A percentile compares a stretch with the other conserved stretches of the same genome.
These are phyloP conservation scores for Zeugodacus cucurbitae DNA, from an alignment of 1,140 invertebrate species.

Conservation along the genomic window DNA sequence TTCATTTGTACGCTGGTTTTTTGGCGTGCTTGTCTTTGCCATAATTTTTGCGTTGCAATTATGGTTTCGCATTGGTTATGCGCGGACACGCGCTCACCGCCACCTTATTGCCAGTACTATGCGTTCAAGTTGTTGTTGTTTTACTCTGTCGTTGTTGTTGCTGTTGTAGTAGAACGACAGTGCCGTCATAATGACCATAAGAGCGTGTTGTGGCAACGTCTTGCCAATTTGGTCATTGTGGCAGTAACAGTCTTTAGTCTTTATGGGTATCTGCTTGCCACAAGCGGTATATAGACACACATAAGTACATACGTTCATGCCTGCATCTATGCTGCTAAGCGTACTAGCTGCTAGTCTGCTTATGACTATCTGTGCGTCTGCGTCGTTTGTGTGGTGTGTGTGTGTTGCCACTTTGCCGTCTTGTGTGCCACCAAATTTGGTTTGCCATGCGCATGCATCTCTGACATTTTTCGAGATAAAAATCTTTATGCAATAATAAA, in stretches of 20 bases:
- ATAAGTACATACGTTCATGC: neutral
- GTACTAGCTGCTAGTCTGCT: neutral
- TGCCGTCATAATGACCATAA: conserved; percentile 38
- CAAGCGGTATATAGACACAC: neutral
- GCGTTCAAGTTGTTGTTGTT: neutral
- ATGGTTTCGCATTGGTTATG: conserved; percentile 33
- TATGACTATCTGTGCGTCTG: neutral
- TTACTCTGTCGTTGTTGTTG: neutral
- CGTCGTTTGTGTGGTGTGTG: neutral
- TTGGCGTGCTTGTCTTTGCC: neutral
- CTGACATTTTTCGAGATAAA: conserved; percentile 30
- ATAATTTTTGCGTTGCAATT: conserved; percentile 26
- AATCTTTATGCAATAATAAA: conserved; percentile 38
- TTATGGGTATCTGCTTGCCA: conserved; percentile 10
- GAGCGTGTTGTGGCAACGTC: conserved; percentile 16
- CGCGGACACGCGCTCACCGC: conserved; percentile 11
- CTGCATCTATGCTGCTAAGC: neutral
- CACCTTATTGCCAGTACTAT: neutral
- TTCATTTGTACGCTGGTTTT: neutral
- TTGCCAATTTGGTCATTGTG: conserved; percentile 38
- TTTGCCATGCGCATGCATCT: conserved; percentile 2
- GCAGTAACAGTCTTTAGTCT: neutral
- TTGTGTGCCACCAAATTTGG: conserved; percentile 4
- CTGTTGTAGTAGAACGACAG: neutral
- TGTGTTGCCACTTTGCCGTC: neutral